Conservation (phyloP, 1,140 invertebrate genomes). For the Drosophila ficusphila region DNA sequence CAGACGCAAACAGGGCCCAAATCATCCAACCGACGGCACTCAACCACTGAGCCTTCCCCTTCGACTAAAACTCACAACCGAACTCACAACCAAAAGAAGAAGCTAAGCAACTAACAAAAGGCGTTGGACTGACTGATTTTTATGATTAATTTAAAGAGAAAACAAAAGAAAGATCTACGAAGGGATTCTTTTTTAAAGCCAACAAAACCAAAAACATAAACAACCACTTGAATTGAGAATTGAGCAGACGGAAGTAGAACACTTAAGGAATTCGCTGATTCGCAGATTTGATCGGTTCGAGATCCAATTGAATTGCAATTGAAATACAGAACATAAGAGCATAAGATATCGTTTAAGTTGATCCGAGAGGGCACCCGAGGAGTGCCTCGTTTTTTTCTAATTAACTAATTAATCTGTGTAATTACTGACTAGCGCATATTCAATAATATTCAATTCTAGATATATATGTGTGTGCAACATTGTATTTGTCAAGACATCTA, state of each 20-base stretch:
- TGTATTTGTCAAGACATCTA: constrained; percentile 57
- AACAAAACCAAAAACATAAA: constrained; percentile 44
- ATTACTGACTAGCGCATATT: constrained; percentile 54
- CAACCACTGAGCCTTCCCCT: constrained; percentile 6
- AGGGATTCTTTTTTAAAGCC: constrained; percentile 35
- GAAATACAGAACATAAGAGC: constrained; percentile 22
- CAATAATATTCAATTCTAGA: constrained; percentile 51
- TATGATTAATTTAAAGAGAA: constrained; percentile 68
- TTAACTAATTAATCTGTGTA: constrained; percentile 65
- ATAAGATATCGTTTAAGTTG: constrained; percentile 54
- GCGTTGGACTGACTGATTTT: constrained; percentile 80
- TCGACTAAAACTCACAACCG: constrained; percentile 18
- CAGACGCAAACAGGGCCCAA: neutral
- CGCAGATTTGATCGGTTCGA: constrained; percentile 56
- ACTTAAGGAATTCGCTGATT: constrained; percentile 66
- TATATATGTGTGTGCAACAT: constrained; percentile 40
- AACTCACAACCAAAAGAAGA: constrained; percentile 48
- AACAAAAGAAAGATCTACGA: constrained; percentile 4
- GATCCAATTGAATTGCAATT: constrained; percentile 36
- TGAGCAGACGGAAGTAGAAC: constrained; percentile 24
- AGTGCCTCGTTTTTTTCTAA: constrained; percentile 29
- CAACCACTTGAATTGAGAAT: constrained; percentile 44
- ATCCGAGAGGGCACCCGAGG: constrained; percentile 2
- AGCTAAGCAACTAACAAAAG: constrained; percentile 39
- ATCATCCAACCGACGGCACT: constrained; percentile 29